Evolutionary conservation across 2,113 vertebrate genomes (phyloP), one percentile per base, ranked within the genome.

Genomic region (Typhlomys cinereus): DNA sequence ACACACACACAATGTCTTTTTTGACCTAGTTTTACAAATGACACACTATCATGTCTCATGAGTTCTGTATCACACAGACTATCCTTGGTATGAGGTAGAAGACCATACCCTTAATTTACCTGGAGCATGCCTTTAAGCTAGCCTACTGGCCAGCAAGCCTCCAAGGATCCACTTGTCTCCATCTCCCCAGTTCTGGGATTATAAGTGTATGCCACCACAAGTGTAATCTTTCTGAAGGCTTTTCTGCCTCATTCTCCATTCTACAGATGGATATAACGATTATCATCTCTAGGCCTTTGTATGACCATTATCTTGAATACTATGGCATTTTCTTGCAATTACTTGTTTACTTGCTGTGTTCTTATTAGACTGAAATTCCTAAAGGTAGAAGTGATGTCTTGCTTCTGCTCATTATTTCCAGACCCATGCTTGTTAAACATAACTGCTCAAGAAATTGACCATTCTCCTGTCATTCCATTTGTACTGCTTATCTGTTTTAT

Each of bases 331-430:
- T 75, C 70, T 36, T 92, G 8, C 59, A 57, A 44, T 61, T 86
- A 31, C 34, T 61, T 25, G 44, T 75, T 87, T 91, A 73, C 25
- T 87, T 87, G 39, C 7, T 80, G 36, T 41, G 34, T 80, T 87
- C 34, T 39, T 36, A 82, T 50, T 91, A 76, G 20, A 52, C 36
- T 34, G 89, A 48, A 21, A 59, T 70, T 52, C 41, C 90, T 85
- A 70, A 93, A 79, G 25, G 13, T 64, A 66, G 27, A 15, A 13
- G 36, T 57, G 92, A 48, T 70, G 36, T 29, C 17, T 61, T 83
- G 39, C 52, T 70, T 84, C n/a, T 80, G 7, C 29, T 91, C 93
- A 5, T 62, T n/a, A 88, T 80, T 95, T 95, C 57, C 31, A 93
- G 41, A 81, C 27, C 27, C 15, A 36, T 62, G 50, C 29, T 64